Base-by-base conservation (phyloP, 1,140 invertebrate species). In the Bombus huntii region DNA sequence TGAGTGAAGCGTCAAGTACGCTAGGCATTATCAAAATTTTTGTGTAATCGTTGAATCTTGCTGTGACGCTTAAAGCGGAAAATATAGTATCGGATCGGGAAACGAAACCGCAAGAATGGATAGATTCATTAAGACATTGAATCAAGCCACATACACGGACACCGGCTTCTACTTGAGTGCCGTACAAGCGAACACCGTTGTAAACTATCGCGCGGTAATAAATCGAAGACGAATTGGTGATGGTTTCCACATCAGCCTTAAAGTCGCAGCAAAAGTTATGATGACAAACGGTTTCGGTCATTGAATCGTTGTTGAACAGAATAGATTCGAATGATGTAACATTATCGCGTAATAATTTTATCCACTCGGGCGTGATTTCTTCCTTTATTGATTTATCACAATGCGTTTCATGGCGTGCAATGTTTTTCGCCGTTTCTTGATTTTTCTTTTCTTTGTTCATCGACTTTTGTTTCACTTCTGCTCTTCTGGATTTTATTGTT, bases 221-320 rank as follows among this genome's bases (percentile, higher is more conserved):
- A 39, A 18, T 79, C 15, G 18, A 79, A 2, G 75, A 42, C 8
- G 78, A 37, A 44, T 90, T 76, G n/a, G 65, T 13, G 25, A 80
- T 78, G 6, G 18, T 31, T 12, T 10, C 31, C 0, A 83, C 74
- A 28, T 87, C 42, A 28, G 92, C 66, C 4, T 89, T 47, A 42
- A 94, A 94, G 10, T 92, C 22, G 68, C 95, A 95, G 59, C 95
- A 95, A 2, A 94, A 84, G 3, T 44, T 70, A 42, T 83, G 57
- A 39, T 94, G 83, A 59, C 95, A 95, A n/a, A 94, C 0, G 0
- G 37, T 90, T 15, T 89, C 47, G 31, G 62, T 87, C 25, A 57
- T 42, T 5, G 70, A 76, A 6, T 53, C 0, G 47, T 0, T 1
- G 15, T 70, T 25, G 1, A 90, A 9, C 1, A 10, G 6, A 47